phyloP scores from a whole-genome alignment of 2,113 vertebrate genomes.

The Pollimyrus isidori region DNA sequence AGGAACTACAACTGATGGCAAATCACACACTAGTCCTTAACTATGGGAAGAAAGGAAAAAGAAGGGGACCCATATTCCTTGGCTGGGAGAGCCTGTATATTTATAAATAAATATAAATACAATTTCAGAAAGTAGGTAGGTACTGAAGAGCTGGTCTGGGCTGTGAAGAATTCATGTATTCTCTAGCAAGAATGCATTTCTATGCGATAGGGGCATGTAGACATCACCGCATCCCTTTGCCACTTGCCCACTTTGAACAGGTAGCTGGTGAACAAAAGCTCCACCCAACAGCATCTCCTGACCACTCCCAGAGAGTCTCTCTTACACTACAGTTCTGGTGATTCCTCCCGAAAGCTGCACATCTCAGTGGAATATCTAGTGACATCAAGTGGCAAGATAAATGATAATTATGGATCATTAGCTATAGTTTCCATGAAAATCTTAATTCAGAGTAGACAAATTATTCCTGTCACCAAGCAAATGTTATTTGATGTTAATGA shows the following conservation, averaged over 20 bases:
- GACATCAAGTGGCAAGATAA: not conserved
- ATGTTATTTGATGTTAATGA: not conserved
- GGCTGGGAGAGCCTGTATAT: not conserved
- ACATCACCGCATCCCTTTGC: not conserved
- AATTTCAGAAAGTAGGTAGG: not conserved
- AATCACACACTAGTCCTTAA: not conserved
- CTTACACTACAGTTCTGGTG: not conserved
- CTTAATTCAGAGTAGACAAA: not conserved
- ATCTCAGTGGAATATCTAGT: slow-evolving; percentile 1
- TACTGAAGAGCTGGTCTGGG: not conserved
- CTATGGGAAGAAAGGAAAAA: not conserved
- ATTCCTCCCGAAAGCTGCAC: not conserved
- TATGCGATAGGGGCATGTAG: not conserved
- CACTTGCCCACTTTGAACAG: not conserved
- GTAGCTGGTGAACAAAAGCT: not conserved
- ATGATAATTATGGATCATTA: not conserved
- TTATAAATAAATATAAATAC: not conserved
- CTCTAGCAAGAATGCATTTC: not conserved
- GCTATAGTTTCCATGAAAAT: not conserved
- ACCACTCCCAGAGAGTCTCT: not conserved
- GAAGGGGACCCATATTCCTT: not conserved
- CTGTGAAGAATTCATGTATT: not conserved
- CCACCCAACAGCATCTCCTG: not conserved
- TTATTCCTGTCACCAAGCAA: not conserved
- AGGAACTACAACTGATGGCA: not conserved